phyloP scores from a whole-genome alignment of 2,797 vertebrate species.

The Sciurus carolinensis region DNA sequence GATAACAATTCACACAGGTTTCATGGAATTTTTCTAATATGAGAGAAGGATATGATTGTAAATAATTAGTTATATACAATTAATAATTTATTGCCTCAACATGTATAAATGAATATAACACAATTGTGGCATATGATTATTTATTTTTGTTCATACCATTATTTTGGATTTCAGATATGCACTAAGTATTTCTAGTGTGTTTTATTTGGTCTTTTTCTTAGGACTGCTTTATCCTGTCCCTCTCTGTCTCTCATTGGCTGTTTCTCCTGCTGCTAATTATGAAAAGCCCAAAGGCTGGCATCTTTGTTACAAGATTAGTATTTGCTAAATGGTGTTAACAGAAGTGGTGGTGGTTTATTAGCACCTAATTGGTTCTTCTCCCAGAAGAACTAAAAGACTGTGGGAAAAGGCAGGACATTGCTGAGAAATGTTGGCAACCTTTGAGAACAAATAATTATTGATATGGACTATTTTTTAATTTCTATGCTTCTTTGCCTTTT shows the following conservation, averaged over 20 bases:
- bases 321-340: not conserved
- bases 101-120: not conserved
- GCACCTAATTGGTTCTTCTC: not conserved
- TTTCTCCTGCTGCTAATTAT: not conserved
- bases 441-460: constrained; percentile 20
- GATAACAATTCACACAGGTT: not conserved
- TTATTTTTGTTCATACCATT: not conserved
- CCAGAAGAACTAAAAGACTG: constrained; percentile 33
- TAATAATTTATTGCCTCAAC: not conserved
- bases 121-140: not conserved
- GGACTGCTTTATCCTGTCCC: not conserved
- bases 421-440: not conserved
- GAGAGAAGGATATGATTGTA: not conserved
- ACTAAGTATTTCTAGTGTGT: not conserved
- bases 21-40: not conserved
- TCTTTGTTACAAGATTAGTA: not conserved
- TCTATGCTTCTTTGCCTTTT: not conserved
- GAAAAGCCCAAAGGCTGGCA: not conserved
- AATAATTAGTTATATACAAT: not conserved
- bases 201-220: not conserved
- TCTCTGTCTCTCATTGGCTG: not conserved
- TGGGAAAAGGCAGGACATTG: not conserved
- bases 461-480: not conserved
- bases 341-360: constrained; percentile 31
- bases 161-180: not conserved